Evolutionary conservation across 1,140 invertebrate species (phyloP).

Genomic region (Dendroctonus valens): DNA sequence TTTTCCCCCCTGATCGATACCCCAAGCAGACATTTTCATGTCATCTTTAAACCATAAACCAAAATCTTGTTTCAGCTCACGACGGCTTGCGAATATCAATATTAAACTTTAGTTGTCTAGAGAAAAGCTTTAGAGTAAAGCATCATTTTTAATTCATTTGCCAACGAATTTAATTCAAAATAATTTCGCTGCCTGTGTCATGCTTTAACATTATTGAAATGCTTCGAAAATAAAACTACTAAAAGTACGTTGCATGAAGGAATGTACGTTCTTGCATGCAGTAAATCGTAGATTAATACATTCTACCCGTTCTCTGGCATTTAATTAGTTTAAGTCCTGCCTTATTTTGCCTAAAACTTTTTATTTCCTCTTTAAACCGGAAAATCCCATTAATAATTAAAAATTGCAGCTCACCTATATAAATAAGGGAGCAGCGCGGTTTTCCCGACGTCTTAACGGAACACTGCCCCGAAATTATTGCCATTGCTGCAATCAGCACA

Average conservation of each 20-base stretch:
- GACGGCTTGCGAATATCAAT: constrained; percentile 32
- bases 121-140: background rate
- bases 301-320: background rate
- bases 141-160: too few relatives aligned
- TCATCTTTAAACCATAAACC: constrained; percentile 43
- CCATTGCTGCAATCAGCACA: constrained; percentile 50
- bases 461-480: constrained; percentile 48
- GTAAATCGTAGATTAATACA: too few relatives aligned
- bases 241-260: too few relatives aligned
- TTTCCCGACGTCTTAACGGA: constrained; percentile 47
- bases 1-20: constrained; percentile 47
- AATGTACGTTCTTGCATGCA: too few relatives aligned
- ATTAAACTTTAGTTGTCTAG: constrained; percentile 20
- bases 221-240: too few relatives aligned
- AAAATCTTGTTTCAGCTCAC: constrained; percentile 32
- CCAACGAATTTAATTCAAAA: too few relatives aligned
- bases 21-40: constrained; percentile 45
- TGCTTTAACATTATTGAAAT: too few relatives aligned
- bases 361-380: constrained; percentile 19
- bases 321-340: background rate
- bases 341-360: constrained; percentile 17
- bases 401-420: constrained; percentile 34
- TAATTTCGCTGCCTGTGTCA: too few relatives aligned
- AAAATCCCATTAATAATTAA: constrained; percentile 33
- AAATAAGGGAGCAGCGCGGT: constrained; percentile 36